Percentiles rank a stretch among this genome's conserved stretches.
phyloP scores from a whole-genome alignment of 2,888 invertebrate genomes.

The Autographa gamma region DNA sequence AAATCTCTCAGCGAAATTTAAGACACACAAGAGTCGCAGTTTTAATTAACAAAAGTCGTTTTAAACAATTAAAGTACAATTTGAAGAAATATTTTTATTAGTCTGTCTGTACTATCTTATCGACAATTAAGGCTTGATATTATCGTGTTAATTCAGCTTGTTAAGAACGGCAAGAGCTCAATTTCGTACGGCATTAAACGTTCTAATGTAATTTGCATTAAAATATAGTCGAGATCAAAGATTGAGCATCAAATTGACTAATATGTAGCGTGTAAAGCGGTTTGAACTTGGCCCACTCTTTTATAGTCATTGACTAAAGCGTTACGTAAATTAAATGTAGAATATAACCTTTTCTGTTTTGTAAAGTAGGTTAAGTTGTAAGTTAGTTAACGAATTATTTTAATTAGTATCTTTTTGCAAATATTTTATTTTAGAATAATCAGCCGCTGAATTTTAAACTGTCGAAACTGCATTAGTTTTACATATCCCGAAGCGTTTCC shows the following conservation, averaged over 20 bases:
- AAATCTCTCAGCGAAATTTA: conserved; percentile 50
- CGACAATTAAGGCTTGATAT: conserved; percentile 32
- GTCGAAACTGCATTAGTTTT: neutral
- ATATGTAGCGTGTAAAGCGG: conserved; percentile 29
- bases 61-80: conserved; percentile 62
- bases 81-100: conserved; percentile 51
- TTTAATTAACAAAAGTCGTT: conserved; percentile 56
- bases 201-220: conserved; percentile 37
- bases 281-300: conserved; percentile 46
- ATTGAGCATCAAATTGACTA: conserved; percentile 11
- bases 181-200: conserved; percentile 19
- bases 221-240: conserved; percentile 18
- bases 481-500: neutral
- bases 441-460: neutral
- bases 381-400: neutral
- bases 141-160: conserved; percentile 42
- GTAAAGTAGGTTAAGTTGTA: neutral
- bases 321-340: conserved; percentile 9
- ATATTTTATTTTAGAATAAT: neutral
- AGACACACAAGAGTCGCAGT: conserved; percentile 18
- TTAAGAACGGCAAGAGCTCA: conserved; percentile 22
- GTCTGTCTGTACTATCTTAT: conserved; percentile 43
- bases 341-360: conserved; percentile 23
- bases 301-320: neutral
- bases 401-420: neutral